Base-by-base conservation (phyloP, 2,888 invertebrate species). In the Ichneumoninae sp. region DNA sequence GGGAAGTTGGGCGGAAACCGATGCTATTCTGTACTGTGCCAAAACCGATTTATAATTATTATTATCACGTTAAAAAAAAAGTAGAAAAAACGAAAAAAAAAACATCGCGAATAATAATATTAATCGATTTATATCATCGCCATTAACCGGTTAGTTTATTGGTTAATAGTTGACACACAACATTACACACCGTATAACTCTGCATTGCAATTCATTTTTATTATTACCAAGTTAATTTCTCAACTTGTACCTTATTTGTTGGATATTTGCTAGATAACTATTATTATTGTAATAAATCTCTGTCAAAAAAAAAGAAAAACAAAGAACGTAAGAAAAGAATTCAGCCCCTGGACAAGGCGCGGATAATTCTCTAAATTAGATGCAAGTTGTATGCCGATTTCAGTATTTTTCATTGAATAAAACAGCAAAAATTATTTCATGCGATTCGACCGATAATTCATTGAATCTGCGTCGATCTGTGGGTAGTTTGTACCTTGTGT, bases 341-440 rank as follows among this genome's bases (percentile, higher is more conserved):
- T 60, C n/a, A 75, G 50, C 16, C 57, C 60, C 60, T 52, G 74
- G 36, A 54, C 57, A 68, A 84, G 65, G 78, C 50, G 78, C 74
- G 74, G 82, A 86, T 74, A 52, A 80, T 82, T 82, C 74, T 80
- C 79, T 77, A 80, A 84, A 86, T 87, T 86, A 82, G 78, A 82
- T 82, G 82, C 82, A 84, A 84, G 80, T 87, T 91, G 89, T 91
- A 90, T 88, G 89, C 90, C 90, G 90, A 90, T 90, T 91, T 89
- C 91, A 90, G 91, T 91, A 91, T 91, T 91, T 86, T 90, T 87
- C 90, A 90, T 89, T 90, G 89, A 86, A 89, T 90, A 62, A 89
- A 89, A 90, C 87, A 86, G 88, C 76, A 69, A 83, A 83, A 76
- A 47, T 79, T 50, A 85, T 80, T 70, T 76, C 50, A 78, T 52